Conservation (phyloP, 1,140 invertebrate species). For the Mercenaria mercenaria region DNA sequence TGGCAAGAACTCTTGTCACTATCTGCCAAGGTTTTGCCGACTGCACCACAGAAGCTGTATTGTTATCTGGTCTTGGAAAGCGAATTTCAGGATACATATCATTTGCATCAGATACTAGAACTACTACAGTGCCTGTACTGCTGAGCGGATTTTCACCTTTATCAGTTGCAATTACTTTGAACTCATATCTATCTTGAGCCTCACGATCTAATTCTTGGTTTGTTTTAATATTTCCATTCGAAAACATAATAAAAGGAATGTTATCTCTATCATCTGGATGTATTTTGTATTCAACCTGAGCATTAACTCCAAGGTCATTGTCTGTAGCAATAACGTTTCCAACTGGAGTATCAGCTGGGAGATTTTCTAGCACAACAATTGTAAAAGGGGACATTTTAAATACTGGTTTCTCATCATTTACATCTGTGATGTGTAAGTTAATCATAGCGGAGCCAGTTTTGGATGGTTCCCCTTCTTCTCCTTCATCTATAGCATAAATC, state of each 20-base stretch:
- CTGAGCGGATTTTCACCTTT: conserved; percentile 57
- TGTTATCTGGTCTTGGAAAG: conserved; percentile 53
- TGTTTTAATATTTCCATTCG: conserved; percentile 57
- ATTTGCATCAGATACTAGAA: conserved; percentile 88
- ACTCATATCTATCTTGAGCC: conserved; percentile 89
- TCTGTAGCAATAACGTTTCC: conserved; percentile 45
- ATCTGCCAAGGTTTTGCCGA: conserved; percentile 34
- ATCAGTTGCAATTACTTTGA: conserved; percentile 89
- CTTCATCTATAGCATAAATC: conserved; percentile 48
- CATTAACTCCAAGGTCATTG: conserved; percentile 55
- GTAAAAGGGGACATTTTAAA: conserved; percentile 62
- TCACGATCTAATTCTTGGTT: conserved; percentile 91
- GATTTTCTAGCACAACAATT: conserved; percentile 68
- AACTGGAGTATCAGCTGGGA: conserved; percentile 63
- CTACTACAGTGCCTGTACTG: conserved; percentile 92
- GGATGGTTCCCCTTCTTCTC: background rate
- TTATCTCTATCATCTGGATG: conserved; percentile 30
- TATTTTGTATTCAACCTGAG: conserved; percentile 53
- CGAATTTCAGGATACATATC: conserved; percentile 53
- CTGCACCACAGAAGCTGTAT: conserved; percentile 9
- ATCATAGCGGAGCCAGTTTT: conserved; percentile 56
- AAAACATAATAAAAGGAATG: conserved; percentile 62
- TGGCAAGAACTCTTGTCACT: conserved; percentile 11
- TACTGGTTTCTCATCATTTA: conserved; percentile 75
- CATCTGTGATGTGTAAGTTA: conserved; percentile 70